A percentile compares a stretch with the other conserved stretches of the same genome.
phyloP scores from a whole-genome alignment of 1,140 invertebrate species.

The Apocrypta bakeri region DNA sequence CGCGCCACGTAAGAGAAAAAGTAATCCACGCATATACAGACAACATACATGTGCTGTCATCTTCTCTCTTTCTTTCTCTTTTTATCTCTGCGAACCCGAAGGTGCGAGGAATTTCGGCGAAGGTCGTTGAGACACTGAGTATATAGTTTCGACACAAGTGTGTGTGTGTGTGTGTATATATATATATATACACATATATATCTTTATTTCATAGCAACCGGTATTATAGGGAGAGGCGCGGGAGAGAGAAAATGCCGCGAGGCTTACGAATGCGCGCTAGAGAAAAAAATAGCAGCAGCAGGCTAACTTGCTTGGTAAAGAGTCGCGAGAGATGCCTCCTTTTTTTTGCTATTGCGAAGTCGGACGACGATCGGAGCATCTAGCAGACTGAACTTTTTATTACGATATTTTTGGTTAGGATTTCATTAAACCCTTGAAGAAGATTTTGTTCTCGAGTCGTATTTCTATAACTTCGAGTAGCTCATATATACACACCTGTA shows the following conservation, averaged over 20 bases:
- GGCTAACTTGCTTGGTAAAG: background rate
- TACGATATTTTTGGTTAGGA: background rate
- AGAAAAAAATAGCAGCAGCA: background rate
- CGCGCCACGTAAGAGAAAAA: conserved; percentile 22
- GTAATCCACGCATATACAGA: background rate
- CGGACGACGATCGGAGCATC: too few species aligned
- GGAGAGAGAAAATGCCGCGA: background rate
- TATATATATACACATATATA: too few species aligned
- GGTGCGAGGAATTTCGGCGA: background rate
- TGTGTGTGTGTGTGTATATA: too few species aligned
- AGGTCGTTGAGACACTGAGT: too few species aligned
- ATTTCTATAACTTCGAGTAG: too few species aligned
- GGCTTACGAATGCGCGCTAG: background rate
- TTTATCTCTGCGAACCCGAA: too few species aligned
- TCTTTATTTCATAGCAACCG: too few species aligned
- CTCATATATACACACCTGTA: background rate
- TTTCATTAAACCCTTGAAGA: too few species aligned
- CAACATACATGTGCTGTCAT: background rate
- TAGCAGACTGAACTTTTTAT: background rate
- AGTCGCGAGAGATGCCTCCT: background rate
- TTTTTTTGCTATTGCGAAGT: too few species aligned
- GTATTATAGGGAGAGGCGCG: too few species aligned
- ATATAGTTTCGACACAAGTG: too few species aligned
- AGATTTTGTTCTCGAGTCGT: too few species aligned
- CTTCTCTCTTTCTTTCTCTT: background rate